A percentile compares a stretch with the other conserved stretches of the same genome.
These are phyloP conservation scores for Aviceda subcristata DNA, from an alignment of 2,113 vertebrate genomes.

Conservation along the genomic window DNA sequence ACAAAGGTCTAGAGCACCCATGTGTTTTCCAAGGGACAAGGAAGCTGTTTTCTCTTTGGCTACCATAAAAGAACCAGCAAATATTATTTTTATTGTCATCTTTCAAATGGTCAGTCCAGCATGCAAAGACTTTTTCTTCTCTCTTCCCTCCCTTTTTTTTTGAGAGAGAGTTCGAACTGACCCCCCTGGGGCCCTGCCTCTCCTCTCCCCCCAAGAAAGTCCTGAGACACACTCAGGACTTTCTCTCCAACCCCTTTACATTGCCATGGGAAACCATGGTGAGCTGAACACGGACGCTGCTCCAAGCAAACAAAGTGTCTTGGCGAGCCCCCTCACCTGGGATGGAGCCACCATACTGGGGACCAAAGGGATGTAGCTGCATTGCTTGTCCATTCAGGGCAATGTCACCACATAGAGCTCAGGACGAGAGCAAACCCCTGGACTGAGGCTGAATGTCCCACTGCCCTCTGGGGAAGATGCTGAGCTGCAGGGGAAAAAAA, in stretches of 20 bases:
- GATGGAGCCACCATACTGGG: not conserved
- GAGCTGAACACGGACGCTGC: not conserved
- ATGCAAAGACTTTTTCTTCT: not conserved
- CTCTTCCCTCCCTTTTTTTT: not conserved
- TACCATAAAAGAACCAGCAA: not conserved
- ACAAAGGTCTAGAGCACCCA: not conserved
- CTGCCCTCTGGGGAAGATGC: not conserved
- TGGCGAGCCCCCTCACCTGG: accelerated
- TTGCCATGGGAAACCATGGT: not conserved
- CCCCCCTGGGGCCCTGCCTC: not conserved
- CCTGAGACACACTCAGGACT: not conserved
- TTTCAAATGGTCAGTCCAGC: not conserved
- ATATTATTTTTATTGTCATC: not conserved
- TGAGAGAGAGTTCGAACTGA: not conserved
- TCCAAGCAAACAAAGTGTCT: not conserved
- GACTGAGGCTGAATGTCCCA: not conserved
- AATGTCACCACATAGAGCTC: not conserved
- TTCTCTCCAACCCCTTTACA: not conserved
- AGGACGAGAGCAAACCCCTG: not conserved
- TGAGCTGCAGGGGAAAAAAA: not conserved
- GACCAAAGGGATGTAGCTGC: not conserved
- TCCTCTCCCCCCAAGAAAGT: not conserved
- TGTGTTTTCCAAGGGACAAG: not conserved
- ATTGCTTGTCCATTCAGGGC: not conserved
- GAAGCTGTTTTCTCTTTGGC: not conserved